A percentile compares a stretch with the other conserved stretches of the same genome.
Evolutionary conservation across 2,797 vertebrate species (phyloP).

Genomic region (Etheostoma perlongum): DNA sequence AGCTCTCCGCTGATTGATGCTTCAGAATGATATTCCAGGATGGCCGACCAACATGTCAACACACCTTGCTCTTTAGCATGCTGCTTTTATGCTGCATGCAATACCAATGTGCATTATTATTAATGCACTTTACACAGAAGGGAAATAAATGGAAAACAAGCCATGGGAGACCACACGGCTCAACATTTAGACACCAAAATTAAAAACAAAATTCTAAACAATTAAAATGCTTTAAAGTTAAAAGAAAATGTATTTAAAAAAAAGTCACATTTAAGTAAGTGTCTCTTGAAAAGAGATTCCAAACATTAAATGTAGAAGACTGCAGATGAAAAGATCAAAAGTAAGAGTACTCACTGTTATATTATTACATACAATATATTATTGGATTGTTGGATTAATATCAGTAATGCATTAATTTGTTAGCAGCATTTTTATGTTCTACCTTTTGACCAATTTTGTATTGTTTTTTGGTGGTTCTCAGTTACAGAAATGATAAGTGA

Average conservation of each 20-base stretch:
- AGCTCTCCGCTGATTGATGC: constrained; percentile 46
- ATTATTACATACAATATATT: not conserved
- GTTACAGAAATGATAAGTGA: not conserved
- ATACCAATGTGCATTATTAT: constrained; percentile 23
- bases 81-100: constrained; percentile 28
- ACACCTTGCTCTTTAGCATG: constrained; percentile 30
- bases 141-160: constrained; percentile 32
- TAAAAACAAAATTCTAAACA: not conserved
- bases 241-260: too few species aligned
- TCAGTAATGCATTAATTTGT: not conserved
- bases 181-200: not conserved
- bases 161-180: not conserved
- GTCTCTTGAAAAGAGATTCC: not conserved
- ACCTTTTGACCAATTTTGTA: not conserved
- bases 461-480: not conserved
- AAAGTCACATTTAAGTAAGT: too few species aligned
- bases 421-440: not conserved
- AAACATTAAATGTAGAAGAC: not conserved
- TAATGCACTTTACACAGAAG: constrained; percentile 32
- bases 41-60: constrained; percentile 45
- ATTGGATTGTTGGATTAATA: not conserved
- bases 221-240: not conserved
- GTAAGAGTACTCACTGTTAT: not conserved
- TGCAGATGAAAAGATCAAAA: not conserved
- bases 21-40: constrained; percentile 32